Evolutionary conservation across 2,113 vertebrate species (phyloP).

Genomic region (Labeo rohita): DNA sequence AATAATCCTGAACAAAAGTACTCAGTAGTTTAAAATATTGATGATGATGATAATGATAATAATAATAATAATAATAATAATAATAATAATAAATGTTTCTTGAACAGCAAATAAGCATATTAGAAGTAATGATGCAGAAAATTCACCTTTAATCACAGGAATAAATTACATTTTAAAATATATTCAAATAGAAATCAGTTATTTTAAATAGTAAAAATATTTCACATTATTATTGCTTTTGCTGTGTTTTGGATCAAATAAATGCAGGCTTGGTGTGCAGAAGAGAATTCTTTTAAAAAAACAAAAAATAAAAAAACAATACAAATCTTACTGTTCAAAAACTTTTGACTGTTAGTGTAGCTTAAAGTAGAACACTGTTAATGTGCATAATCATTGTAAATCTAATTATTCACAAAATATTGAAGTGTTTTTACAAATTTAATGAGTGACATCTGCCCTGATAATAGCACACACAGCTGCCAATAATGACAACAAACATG

Average conservation of each 20-base stretch:
- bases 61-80: too few species aligned
- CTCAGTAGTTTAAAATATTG: not conserved
- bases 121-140: not conserved
- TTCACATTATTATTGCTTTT: not conserved
- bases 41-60: not conserved
- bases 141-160: not conserved
- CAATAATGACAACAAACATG: conserved; percentile 17
- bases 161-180: not conserved
- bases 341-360: too few species aligned
- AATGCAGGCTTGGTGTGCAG: too few species aligned
- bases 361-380: not conserved
- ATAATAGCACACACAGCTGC: not conserved
- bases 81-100: not conserved
- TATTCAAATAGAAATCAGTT: not conserved
- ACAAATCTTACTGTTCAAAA: too few species aligned
- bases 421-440: not conserved
- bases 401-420: not conserved
- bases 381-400: not conserved
- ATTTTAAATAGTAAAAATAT: not conserved
- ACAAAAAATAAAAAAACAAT: too few species aligned
- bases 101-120: not conserved
- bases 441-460: not conserved
- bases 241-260: too few species aligned
- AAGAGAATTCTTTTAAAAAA: too few species aligned
- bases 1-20: not conserved